Conservation (phyloP, 92 coral and sea anemone species). For the Epizoanthus illoricatus region DNA sequence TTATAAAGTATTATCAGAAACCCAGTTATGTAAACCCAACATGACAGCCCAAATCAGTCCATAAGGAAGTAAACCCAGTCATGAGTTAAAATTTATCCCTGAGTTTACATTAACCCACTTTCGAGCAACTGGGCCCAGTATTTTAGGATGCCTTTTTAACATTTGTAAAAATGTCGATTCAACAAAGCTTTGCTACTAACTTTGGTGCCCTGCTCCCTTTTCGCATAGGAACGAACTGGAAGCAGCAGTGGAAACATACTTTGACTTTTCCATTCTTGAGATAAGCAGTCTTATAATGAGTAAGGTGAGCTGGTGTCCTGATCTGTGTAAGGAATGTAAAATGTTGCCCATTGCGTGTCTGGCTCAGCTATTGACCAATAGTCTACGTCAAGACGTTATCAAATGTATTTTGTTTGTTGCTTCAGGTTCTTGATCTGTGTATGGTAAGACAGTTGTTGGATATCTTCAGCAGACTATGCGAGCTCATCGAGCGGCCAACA, state of each 20-base stretch:
- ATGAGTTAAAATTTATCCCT: no score
- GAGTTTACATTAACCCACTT: no score
- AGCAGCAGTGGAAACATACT: conserved; percentile 62
- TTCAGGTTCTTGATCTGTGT: conserved; percentile 82
- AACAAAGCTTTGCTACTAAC: conserved; percentile 6
- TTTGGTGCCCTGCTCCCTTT: neutral
- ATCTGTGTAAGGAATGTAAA: neutral
- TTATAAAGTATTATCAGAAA: no score
- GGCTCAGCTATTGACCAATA: neutral
- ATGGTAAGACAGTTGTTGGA: conserved; percentile 80
- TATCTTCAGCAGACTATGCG: conserved; percentile 66
- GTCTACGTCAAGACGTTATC: no score
- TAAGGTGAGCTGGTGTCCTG: conserved; percentile 49
- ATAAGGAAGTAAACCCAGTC: no score
- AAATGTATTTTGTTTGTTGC: neutral
- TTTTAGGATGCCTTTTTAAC: no score
- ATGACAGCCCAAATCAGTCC: no score
- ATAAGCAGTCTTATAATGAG: conserved; percentile 68
- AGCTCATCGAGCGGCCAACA: conserved; percentile 71
- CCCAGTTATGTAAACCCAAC: no score
- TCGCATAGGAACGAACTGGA: conserved; percentile 51
- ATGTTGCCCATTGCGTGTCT: neutral
- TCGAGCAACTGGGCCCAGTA: no score
- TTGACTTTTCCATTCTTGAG: conserved; percentile 69
- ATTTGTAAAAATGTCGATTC: conserved; percentile 4